Evolutionary conservation across 2,113 vertebrate genomes (phyloP).

Genomic region (Miniopterus natalensis): DNA sequence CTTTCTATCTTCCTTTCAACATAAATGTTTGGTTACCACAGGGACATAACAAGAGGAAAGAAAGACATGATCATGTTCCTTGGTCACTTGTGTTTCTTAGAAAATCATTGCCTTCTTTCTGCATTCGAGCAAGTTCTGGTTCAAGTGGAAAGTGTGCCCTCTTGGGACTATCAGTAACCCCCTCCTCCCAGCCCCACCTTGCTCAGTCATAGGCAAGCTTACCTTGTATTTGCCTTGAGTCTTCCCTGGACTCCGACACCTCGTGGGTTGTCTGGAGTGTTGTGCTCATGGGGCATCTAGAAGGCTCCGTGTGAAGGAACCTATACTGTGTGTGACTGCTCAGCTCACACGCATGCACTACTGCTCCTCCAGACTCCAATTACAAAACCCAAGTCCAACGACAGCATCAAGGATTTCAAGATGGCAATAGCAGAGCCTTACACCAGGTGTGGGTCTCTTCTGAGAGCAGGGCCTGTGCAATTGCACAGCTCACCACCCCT

Average conservation of each 20-base stretch:
- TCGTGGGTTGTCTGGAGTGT: not conserved
- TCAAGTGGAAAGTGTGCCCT: not conserved
- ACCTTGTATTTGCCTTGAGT: not conserved
- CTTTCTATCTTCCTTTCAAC: not conserved
- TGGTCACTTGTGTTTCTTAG: not conserved
- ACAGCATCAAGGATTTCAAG: not conserved
- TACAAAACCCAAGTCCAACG: not conserved
- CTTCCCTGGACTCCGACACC: not conserved
- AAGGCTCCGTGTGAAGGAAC: accelerated
- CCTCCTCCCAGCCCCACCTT: too few species aligned
- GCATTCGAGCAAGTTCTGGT: not conserved
- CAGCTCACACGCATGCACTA: accelerated
- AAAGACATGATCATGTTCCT: not conserved
- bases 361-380: not conserved
- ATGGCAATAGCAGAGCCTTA: not conserved
- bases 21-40: not conserved
- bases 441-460: not conserved
- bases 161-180: accelerated
- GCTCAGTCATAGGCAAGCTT: not conserved
- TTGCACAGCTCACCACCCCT: accelerated
- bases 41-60: not conserved
- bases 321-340: accelerated
- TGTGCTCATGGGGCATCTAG: not conserved
- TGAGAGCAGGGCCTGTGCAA: not conserved
- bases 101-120: not conserved